Evolutionary conservation across 2,797 vertebrate species (phyloP).

Genomic region (Clarias laeviceps): DNA sequence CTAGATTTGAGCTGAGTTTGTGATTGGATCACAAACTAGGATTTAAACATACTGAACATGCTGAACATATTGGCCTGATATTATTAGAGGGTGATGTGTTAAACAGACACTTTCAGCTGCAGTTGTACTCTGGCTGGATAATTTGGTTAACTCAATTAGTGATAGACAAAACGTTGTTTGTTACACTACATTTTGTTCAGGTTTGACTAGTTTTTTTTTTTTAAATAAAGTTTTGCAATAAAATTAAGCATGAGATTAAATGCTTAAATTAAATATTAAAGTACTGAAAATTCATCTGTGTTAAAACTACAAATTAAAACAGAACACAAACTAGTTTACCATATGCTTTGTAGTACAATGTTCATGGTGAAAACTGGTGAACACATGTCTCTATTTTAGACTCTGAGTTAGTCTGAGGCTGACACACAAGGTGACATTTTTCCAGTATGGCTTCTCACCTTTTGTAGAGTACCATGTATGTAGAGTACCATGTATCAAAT

Average conservation of each 20-base stretch:
- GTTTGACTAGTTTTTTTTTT: not conserved
- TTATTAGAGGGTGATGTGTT: not conserved
- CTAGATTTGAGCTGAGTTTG: not conserved
- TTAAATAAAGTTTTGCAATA: not conserved
- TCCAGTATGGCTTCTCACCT: not conserved
- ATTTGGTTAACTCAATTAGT: not conserved
- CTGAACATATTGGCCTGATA: not conserved
- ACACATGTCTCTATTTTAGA: not conserved
- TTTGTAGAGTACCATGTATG: not conserved
- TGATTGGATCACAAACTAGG: not conserved
- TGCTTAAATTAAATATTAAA: no score
- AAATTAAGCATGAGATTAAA: not conserved
- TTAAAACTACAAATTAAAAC: not conserved
- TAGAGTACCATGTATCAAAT: not conserved
- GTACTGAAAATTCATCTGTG: not conserved
- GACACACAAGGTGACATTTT: slow-evolving; percentile 11
- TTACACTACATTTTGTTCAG: not conserved
- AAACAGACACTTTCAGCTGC: not conserved
- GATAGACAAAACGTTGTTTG: not conserved
- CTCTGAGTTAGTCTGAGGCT: not conserved
- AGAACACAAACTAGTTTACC: not conserved
- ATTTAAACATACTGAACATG: no score
- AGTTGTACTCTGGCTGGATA: not conserved
- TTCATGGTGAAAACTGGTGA: no score
- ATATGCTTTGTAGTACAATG: not conserved